These are phyloP conservation scores for Spatulosminthurus flaviceps DNA, from an alignment of 2,888 invertebrate genomes.

Conservation along the genomic window DNA sequence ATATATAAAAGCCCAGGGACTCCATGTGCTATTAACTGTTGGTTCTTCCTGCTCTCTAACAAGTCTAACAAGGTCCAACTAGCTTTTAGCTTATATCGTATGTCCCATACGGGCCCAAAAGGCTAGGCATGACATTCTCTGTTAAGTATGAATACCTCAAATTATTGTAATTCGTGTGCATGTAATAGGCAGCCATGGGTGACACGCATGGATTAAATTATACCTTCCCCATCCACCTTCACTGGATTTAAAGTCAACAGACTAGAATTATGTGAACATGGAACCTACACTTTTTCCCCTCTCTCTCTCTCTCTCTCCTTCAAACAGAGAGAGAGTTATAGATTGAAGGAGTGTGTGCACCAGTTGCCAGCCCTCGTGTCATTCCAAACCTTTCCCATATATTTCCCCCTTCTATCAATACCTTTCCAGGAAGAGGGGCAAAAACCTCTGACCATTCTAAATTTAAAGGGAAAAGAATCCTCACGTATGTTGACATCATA, in stretches of 20 bases:
- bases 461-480: background rate
- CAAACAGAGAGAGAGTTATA: too few species aligned
- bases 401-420: background rate
- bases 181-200: background rate
- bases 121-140: background rate
- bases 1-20: too few species aligned
- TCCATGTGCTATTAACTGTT: too few species aligned
- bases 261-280: background rate
- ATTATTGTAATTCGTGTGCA: slow-evolving; percentile 5
- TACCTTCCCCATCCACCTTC: background rate
- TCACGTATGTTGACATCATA: too few species aligned
- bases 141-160: slow-evolving; percentile 20
- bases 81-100: too few species aligned
- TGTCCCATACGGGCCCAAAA: too few species aligned
- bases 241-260: slow-evolving; percentile 14
- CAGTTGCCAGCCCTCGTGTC: slow-evolving; percentile 11
- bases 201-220: slow-evolving; percentile 45
- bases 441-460: slow-evolving; percentile 15
- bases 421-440: background rate
- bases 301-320: too few species aligned
- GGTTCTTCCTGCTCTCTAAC: too few species aligned
- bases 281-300: background rate
- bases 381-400: too few species aligned
- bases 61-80: too few species aligned
- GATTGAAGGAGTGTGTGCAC: background rate